These are phyloP conservation scores for Mythimna lalbum DNA, from an alignment of 2,888 invertebrate species.

Conservation along the genomic window DNA sequence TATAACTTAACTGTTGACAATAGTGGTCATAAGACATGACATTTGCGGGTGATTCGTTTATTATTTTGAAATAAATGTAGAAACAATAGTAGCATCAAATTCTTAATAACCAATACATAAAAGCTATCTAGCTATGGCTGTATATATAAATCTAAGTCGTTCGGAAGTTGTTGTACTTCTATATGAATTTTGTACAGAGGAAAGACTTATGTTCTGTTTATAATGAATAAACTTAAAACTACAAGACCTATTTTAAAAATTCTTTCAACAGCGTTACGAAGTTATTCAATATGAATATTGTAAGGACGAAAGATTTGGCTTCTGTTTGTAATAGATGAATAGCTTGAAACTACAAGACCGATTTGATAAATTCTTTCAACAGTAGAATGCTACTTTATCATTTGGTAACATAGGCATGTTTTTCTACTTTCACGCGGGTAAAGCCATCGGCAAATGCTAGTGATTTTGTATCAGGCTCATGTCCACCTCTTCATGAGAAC, in stretches of 20 bases:
- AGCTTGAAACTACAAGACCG: no score
- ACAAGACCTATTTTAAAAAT: no score
- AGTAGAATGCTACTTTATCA: no score
- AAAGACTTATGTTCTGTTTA: background rate
- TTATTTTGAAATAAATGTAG: background rate
- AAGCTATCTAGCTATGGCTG: background rate
- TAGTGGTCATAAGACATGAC: background rate
- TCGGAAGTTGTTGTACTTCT: background rate
- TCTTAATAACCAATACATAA: background rate
- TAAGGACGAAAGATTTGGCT: background rate
- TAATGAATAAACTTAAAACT: no score
- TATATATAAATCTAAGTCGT: background rate
- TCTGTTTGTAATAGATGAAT: no score
- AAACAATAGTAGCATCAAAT: background rate
- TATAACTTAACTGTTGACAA: background rate
- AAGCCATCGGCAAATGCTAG: no score
- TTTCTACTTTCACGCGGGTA: no score
- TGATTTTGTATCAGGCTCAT: background rate
- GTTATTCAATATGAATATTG: no score
- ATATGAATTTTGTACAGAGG: background rate
- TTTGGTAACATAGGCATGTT: no score
- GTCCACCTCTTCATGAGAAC: background rate
- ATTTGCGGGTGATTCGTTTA: conserved; percentile 4
- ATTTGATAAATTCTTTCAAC: no score
- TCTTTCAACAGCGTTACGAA: no score